Conservation (phyloP, 2,797 vertebrate species). For the Manis pentadactyla region DNA sequence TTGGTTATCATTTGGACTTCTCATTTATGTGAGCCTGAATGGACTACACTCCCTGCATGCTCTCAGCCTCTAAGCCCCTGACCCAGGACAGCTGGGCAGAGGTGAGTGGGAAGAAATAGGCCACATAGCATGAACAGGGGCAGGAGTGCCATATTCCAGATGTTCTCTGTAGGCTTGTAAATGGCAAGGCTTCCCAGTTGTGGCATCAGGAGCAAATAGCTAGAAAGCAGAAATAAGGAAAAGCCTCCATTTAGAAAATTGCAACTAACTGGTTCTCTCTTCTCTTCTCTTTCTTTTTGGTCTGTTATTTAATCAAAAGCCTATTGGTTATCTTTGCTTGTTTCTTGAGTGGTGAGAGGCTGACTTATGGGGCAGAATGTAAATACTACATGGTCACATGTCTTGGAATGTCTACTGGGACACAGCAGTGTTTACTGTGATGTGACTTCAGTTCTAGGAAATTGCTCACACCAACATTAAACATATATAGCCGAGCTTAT, state of each 20-base stretch:
- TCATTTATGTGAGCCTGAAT: neutral
- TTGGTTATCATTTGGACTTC: neutral
- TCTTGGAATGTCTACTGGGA: neutral
- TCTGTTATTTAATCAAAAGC: slow-evolving; percentile 35
- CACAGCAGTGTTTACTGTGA: neutral
- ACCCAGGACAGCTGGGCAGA: neutral
- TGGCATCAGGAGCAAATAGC: neutral
- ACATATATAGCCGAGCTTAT: neutral
- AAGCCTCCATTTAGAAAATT: neutral
- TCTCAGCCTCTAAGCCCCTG: neutral
- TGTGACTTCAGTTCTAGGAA: neutral
- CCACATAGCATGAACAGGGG: neutral
- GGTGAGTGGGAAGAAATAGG: neutral
- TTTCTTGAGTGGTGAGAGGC: neutral
- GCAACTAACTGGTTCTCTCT: neutral
- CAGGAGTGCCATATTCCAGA: neutral
- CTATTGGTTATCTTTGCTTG: neutral
- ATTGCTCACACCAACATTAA: neutral
- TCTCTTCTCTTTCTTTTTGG: neutral
- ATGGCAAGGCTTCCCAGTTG: neutral
- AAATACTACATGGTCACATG: neutral
- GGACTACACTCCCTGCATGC: neutral
- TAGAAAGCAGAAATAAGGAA: neutral
- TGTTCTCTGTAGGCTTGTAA: neutral
- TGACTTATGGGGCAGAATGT: neutral